Percentiles rank a stretch among this genome's conserved stretches.
Conservation (phyloP, 1,140 invertebrate genomes). For the Triops longicaudatus region DNA sequence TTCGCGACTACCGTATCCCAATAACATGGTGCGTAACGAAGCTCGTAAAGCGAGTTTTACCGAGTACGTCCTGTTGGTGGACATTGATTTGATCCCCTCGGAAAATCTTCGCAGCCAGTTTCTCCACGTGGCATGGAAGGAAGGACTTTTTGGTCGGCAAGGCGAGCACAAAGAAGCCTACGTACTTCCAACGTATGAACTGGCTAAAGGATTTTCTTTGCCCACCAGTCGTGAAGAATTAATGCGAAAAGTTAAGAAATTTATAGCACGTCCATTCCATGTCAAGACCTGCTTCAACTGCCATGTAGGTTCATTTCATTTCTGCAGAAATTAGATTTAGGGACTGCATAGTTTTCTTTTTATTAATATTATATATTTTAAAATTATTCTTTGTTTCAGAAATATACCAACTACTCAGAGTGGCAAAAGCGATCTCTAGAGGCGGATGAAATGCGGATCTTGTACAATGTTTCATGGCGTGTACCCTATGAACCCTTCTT, state of each 20-base stretch:
- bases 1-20: slow-evolving; percentile 41
- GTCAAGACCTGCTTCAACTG: slow-evolving; percentile 51
- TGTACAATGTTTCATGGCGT: neutral
- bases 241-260: slow-evolving; percentile 38
- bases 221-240: slow-evolving; percentile 44
- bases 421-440: neutral
- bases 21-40: slow-evolving; percentile 51
- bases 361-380: no score
- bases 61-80: slow-evolving; percentile 47
- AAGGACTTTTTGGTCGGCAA: slow-evolving; percentile 18
- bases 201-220: slow-evolving; percentile 36
- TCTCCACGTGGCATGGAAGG: slow-evolving; percentile 36
- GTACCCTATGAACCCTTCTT: slow-evolving; percentile 4
- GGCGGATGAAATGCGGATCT: neutral
- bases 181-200: slow-evolving; percentile 41
- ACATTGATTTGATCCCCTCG: slow-evolving; percentile 51
- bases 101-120: slow-evolving; percentile 41
- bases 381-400: no score
- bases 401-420: neutral
- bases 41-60: slow-evolving; percentile 43
- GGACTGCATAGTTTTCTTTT: no score
- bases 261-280: slow-evolving; percentile 48
- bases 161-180: slow-evolving; percentile 6
- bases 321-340: no score
- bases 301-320: slow-evolving; percentile 36